Evolutionary conservation across 2,888 invertebrate species (phyloP).

Genomic region (Lepas anatifera): DNA sequence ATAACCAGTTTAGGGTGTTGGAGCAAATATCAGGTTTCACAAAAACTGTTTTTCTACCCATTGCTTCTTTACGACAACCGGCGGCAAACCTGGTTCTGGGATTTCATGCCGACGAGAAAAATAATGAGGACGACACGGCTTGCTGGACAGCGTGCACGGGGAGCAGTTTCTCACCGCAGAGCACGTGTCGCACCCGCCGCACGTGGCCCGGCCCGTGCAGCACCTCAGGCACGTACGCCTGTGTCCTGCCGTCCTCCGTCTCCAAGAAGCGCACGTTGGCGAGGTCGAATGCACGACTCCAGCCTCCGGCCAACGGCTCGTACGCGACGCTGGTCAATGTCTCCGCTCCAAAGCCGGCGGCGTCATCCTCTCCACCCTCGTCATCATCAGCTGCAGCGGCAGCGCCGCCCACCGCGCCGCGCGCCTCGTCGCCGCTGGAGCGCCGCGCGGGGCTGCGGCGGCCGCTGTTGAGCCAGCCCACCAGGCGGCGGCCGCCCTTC

Average conservation of each 20-base stretch:
- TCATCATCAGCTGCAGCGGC: background rate
- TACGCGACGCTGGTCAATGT: too few relatives aligned
- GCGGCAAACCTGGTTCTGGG: too few relatives aligned
- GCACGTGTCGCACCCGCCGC: background rate
- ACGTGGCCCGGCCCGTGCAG: background rate
- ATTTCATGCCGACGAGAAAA: too few relatives aligned
- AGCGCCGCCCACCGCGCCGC: background rate
- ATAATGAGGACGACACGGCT: too few relatives aligned
- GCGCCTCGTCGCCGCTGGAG: background rate
- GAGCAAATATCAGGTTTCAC: too few relatives aligned
- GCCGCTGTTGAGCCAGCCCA: background rate
- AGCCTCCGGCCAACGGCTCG: background rate
- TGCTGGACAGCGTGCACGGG: too few relatives aligned
- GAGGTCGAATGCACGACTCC: background rate
- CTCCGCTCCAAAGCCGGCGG: too few relatives aligned
- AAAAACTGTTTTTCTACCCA: too few relatives aligned
- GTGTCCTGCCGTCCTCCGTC: background rate
- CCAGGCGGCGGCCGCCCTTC: background rate
- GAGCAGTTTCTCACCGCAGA: constrained; percentile 7
- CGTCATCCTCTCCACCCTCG: too few relatives aligned
- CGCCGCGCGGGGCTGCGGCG: background rate
- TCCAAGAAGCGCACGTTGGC: background rate
- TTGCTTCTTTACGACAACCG: too few relatives aligned
- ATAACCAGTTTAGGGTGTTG: too few relatives aligned
- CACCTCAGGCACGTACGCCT: background rate